These are phyloP conservation scores for Chiloscyllium plagiosum DNA, from an alignment of 2,113 vertebrate genomes.

Conservation along the genomic window DNA sequence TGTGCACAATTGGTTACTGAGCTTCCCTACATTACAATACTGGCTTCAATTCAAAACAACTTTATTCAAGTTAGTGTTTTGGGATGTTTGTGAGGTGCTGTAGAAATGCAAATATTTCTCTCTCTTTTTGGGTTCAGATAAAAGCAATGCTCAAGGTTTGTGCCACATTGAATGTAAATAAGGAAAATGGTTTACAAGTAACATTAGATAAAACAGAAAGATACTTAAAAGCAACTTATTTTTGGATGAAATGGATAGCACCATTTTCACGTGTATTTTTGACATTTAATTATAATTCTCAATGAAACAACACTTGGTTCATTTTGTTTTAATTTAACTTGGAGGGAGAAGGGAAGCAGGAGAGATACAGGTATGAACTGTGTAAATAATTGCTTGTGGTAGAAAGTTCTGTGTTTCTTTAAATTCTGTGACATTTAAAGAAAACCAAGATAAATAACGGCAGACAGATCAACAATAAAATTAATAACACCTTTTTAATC, in stretches of 20 bases:
- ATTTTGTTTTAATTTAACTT: neutral
- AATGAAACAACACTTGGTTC: neutral
- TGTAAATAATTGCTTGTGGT: neutral
- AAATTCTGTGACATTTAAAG: neutral
- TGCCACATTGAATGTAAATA: neutral
- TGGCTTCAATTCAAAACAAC: neutral
- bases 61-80: neutral
- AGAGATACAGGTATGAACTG: neutral
- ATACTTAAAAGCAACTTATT: neutral
- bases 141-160: neutral
- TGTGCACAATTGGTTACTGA: neutral
- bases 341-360: neutral
- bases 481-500: slow-evolving; percentile 21
- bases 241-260: neutral
- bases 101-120: neutral
- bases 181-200: neutral
- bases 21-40: neutral
- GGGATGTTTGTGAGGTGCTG: too few relatives aligned
- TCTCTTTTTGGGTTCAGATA: neutral
- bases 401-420: neutral
- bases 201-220: neutral
- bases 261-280: neutral
- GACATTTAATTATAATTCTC: neutral
- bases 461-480: neutral
- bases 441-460: neutral